Evolutionary conservation across 2,888 invertebrate genomes (phyloP), one percentile per base, ranked within the genome.

Genomic region (Syritta pipiens): DNA sequence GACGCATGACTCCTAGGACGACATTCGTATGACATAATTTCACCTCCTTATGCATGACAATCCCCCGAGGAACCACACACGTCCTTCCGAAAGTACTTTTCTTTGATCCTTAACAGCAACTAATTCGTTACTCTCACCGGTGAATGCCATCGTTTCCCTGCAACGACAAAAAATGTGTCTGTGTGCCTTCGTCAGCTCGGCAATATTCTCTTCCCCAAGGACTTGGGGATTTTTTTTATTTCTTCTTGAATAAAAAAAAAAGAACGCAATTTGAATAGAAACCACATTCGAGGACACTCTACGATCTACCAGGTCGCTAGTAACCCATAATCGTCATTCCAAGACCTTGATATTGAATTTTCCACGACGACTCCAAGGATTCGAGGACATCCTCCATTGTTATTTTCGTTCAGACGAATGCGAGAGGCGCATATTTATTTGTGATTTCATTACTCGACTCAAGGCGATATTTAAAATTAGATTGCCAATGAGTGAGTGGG

Each of bases 261-360:
- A 32, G 28, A 4, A 28, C 2, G 28, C 28, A 32, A 57, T 42
- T 42, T 42, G 28, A 57, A 42, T 28, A 28, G 42, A 57, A 57
- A 57, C 40, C 42, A 42, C 57, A 57, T 42, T 42, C 10, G 57
- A 6, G 22, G 22, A 22, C 30, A 7, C 40, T 40, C 6, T 20
- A 10, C 10, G 19, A 6, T 26, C 40, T 9, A 24, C 55, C 17
- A 35, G 12, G 17, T 37, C 14, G 17, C 37, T 17, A 37, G n/a
- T 17, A 26, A 26, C 14, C 55, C 17, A 57, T 37, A 40, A 20
- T 19, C 55, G 28, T 57, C 40, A 57, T 42, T 28, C 40, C 17
- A 4, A 19, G 17, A 28, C 57, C 57, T 42, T 57, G 51, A 51
- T 42, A 67, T 67, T 67, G 55, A 55, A 67, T 67, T 67, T 9